Evolutionary conservation across 2,797 vertebrate species (phyloP).

Genomic region (Steatocranus sp.): DNA sequence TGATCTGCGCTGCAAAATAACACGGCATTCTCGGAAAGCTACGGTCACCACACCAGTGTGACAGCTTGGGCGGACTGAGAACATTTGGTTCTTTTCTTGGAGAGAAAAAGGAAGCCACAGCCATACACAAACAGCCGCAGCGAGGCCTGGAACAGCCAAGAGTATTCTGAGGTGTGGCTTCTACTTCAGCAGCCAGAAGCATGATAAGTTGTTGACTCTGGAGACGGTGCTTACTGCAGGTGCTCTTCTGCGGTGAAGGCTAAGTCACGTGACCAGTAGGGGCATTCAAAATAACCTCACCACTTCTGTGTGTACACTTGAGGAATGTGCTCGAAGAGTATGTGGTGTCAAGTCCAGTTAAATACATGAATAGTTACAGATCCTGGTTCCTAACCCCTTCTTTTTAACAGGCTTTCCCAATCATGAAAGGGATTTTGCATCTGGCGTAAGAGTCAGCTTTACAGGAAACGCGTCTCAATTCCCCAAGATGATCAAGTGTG

Average conservation of each 20-base stretch:
- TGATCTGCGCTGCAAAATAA: slow-evolving; percentile 30
- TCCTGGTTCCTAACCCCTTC: not conserved
- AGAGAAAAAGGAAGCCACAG: slow-evolving; percentile 18
- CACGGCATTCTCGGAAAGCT: slow-evolving; percentile 55
- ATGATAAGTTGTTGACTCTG: slow-evolving; percentile 39
- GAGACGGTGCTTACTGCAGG: slow-evolving; percentile 38
- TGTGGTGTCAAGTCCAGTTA: slow-evolving; percentile 40
- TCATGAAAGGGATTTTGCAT: slow-evolving; percentile 43
- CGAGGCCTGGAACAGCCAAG: slow-evolving; percentile 14
- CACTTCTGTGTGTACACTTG: slow-evolving; percentile 11
- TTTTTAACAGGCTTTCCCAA: slow-evolving; percentile 28
- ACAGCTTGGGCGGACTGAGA: slow-evolving; percentile 34
- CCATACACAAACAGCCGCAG: slow-evolving; percentile 43
- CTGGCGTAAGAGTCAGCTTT: slow-evolving; percentile 20
- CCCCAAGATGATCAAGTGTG: slow-evolving; percentile 42
- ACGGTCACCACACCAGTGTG: slow-evolving; percentile 45
- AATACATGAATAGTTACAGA: slow-evolving; percentile 18
- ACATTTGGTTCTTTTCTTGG: slow-evolving; percentile 57
- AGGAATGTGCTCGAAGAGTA: slow-evolving; percentile 25
- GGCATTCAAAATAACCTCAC: slow-evolving; percentile 33
- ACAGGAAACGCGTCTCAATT: slow-evolving; percentile 36
- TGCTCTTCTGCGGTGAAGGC: slow-evolving; percentile 17
- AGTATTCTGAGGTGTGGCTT: slow-evolving; percentile 62
- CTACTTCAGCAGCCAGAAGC: slow-evolving; percentile 11
- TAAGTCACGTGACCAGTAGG: slow-evolving; percentile 25